Percentiles rank a stretch among this genome's conserved stretches.
phyloP scores from a whole-genome alignment of 2,888 invertebrate species.

The Ormia ochracea region DNA sequence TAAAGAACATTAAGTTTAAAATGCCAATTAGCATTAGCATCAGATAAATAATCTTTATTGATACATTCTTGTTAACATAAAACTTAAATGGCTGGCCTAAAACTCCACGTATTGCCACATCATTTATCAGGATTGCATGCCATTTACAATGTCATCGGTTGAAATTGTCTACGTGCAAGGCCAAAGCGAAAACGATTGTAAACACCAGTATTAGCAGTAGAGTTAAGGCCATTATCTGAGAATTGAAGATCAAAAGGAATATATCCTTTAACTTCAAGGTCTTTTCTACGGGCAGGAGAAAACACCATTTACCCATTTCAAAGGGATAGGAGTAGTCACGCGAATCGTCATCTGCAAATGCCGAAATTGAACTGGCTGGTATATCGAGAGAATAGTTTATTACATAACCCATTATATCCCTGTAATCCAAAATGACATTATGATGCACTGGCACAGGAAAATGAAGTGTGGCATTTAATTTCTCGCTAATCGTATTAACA shows the following conservation, averaged over 20 bases:
- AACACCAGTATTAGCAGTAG: conserved; percentile 12
- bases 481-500: conserved; percentile 23
- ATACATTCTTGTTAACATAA: background rate
- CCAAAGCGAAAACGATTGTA: conserved; percentile 11
- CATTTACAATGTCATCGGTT: background rate
- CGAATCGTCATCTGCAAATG: background rate
- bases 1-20: conserved; percentile 17
- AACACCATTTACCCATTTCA: conserved; percentile 52
- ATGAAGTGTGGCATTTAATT: conserved; percentile 29
- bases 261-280: conserved; percentile 17
- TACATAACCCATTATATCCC: conserved; percentile 18
- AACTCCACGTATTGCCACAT: conserved; percentile 49
- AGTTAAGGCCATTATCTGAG: conserved; percentile 7
- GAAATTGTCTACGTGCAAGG: background rate
- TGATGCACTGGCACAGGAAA: conserved; percentile 9
- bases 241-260: conserved; percentile 18
- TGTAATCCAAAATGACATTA: conserved; percentile 10
- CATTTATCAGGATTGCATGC: conserved; percentile 40
- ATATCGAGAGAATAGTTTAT: conserved; percentile 50
- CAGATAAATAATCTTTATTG: conserved; percentile 5
- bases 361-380: conserved; percentile 15
- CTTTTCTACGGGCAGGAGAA: conserved; percentile 56
- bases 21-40: conserved; percentile 39
- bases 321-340: conserved; percentile 54
- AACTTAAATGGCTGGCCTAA: conserved; percentile 39